phyloP scores from a whole-genome alignment of 2,113 vertebrate genomes.

The Lasiurus borealis region DNA sequence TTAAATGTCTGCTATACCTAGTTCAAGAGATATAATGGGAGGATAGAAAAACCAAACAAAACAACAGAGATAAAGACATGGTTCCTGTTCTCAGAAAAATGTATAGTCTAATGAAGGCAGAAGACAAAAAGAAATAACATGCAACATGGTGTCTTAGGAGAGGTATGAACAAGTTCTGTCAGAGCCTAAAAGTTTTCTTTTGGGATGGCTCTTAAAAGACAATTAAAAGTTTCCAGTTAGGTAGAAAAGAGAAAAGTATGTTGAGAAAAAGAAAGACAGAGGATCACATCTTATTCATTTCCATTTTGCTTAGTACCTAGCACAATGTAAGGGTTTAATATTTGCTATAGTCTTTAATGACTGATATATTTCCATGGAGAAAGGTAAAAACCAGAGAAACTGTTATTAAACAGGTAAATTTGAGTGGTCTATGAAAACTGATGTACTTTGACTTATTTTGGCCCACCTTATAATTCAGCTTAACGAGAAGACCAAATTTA shows the following conservation, averaged over 20 bases:
- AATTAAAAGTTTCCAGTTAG: slow-evolving; percentile 32
- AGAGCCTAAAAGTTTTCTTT: background rate
- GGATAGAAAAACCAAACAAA: background rate
- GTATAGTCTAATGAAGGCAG: background rate
- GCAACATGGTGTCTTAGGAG: background rate
- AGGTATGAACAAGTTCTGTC: background rate
- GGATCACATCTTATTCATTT: background rate
- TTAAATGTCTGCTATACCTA: slow-evolving; percentile 9
- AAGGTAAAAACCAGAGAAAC: slow-evolving; percentile 14
- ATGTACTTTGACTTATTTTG: slow-evolving; percentile 57
- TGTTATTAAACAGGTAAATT: background rate
- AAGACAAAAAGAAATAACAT: background rate
- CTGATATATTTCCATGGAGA: background rate
- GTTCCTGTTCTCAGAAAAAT: background rate
- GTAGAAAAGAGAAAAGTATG: background rate
- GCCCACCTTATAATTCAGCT: slow-evolving; percentile 10
- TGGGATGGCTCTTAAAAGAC: slow-evolving; percentile 3
- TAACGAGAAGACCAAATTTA: slow-evolving; percentile 45
- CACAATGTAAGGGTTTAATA: slow-evolving; percentile 12
- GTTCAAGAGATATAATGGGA: background rate
- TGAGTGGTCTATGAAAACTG: background rate
- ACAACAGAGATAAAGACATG: background rate
- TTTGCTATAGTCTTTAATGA: background rate
- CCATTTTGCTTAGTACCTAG: background rate
- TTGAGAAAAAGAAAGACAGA: slow-evolving; percentile 11